A percentile compares a stretch with the other conserved stretches of the same genome.
Evolutionary conservation across 2,888 invertebrate genomes (phyloP).

Genomic region (Acleris holmiana): DNA sequence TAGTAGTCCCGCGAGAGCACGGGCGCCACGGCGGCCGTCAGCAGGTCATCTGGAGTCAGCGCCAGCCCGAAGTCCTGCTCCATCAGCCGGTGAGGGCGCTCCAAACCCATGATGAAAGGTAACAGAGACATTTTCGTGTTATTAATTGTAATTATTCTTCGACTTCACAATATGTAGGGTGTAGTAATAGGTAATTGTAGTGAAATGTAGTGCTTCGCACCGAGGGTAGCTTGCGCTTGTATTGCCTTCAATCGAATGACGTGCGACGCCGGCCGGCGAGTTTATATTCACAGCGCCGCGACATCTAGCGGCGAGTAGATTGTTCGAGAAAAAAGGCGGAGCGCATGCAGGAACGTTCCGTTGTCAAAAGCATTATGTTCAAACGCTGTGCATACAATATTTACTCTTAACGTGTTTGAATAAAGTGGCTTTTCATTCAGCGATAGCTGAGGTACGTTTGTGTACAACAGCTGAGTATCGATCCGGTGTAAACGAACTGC

Average conservation of each 20-base stretch:
- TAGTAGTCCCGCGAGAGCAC: slow-evolving; percentile 60
- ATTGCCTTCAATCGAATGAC: slow-evolving; percentile 29
- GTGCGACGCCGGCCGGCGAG: slow-evolving; percentile 22
- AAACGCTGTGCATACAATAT: neutral
- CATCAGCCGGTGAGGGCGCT: slow-evolving; percentile 59
- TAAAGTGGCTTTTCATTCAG: too few species aligned
- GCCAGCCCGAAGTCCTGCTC: slow-evolving; percentile 77
- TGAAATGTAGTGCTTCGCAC: slow-evolving; percentile 30
- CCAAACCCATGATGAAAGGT: slow-evolving; percentile 36
- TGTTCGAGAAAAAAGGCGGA: slow-evolving; percentile 28
- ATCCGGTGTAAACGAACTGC: too few species aligned
- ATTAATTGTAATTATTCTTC: neutral
- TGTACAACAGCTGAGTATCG: too few species aligned
- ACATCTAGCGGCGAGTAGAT: slow-evolving; percentile 48
- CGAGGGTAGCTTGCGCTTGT: slow-evolving; percentile 15
- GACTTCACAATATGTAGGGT: neutral
- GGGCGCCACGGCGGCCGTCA: slow-evolving; percentile 56
- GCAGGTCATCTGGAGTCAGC: slow-evolving; percentile 68
- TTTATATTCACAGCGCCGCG: slow-evolving; percentile 25
- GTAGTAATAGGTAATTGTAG: too few species aligned
- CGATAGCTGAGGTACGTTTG: too few species aligned
- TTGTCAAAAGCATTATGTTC: neutral
- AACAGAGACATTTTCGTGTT: slow-evolving; percentile 34
- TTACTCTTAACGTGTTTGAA: accelerated
- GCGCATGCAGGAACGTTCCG: neutral